Percentiles rank a stretch among this genome's conserved stretches.
Evolutionary conservation across 2,888 invertebrate species (phyloP).

Genomic region (Helicoverpa assulta): DNA sequence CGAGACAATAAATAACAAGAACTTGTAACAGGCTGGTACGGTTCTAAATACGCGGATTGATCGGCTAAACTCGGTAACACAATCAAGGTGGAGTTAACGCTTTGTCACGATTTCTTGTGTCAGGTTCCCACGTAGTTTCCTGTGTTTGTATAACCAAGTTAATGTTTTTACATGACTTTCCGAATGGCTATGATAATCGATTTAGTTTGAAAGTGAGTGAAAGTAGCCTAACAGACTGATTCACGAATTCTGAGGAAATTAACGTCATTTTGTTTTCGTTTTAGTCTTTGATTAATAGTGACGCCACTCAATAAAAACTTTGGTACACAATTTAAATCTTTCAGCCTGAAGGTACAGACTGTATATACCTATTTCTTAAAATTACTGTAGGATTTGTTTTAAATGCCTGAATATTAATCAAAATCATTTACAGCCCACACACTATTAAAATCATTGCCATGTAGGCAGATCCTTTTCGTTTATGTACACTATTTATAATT

Average conservation of each 20-base stretch:
- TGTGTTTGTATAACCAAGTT: conserved; percentile 68
- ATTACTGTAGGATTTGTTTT: too few relatives aligned
- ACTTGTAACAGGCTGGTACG: conserved; percentile 40
- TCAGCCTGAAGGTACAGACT: background rate
- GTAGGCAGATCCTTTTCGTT: too few relatives aligned
- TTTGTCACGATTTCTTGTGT: conserved; percentile 61
- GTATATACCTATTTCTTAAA: too few relatives aligned
- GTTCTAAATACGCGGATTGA: conserved; percentile 49
- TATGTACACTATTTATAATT: too few relatives aligned
- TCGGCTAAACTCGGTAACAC: conserved; percentile 59
- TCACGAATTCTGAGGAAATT: conserved; percentile 56
- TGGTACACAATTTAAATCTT: conserved; percentile 10
- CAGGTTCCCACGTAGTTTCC: conserved; percentile 77
- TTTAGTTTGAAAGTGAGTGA: conserved; percentile 71
- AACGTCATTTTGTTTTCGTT: conserved; percentile 46
- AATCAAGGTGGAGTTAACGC: conserved; percentile 63
- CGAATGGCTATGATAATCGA: conserved; percentile 71
- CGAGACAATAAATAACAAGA: conserved; percentile 14
- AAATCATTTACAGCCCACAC: too few relatives aligned
- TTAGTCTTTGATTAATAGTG: conserved; percentile 50
- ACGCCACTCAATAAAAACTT: conserved; percentile 25
- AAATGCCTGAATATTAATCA: too few relatives aligned
- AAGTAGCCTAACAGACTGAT: conserved; percentile 63
- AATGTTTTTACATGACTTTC: conserved; percentile 78
- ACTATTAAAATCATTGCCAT: too few relatives aligned